These are phyloP conservation scores for Parazoanthus atlanticus DNA, from an alignment of 92 coral and sea anemone genomes.

Conservation along the genomic window DNA sequence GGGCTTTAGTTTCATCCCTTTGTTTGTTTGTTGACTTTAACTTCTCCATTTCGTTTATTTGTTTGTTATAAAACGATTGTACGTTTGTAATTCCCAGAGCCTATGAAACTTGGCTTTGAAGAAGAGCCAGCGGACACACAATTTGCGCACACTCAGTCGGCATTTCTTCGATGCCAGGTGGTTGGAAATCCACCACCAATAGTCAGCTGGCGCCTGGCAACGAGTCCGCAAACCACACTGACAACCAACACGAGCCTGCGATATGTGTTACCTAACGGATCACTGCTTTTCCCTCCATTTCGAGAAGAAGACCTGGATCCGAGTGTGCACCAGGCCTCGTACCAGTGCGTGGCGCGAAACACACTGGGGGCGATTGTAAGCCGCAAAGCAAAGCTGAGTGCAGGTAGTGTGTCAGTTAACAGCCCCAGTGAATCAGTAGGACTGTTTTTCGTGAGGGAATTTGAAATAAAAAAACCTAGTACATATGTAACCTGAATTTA, in stretches of 20 bases:
- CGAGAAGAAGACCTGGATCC: conserved; percentile 57
- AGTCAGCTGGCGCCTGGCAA: conserved; percentile 76
- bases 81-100: conserved; percentile 51
- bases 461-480: too few relatives aligned
- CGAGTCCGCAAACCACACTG: conserved; percentile 45
- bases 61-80: background rate
- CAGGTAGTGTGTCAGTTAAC: conserved; percentile 57
- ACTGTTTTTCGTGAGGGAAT: too few relatives aligned
- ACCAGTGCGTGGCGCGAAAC: conserved; percentile 85
- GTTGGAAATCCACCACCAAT: conserved; percentile 71
- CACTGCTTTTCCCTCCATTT: conserved; percentile 92
- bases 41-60: background rate
- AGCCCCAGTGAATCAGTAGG: too few relatives aligned
- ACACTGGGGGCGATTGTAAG: conserved; percentile 74
- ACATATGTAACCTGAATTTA: too few relatives aligned
- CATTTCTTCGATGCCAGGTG: conserved; percentile 78
- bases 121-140: conserved; percentile 94
- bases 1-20: background rate
- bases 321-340: conserved; percentile 77
- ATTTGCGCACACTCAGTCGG: conserved; percentile 90
- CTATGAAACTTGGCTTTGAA: conserved; percentile 80
- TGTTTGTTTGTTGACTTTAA: background rate
- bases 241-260: conserved; percentile 78
- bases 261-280: conserved; percentile 79
- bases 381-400: conserved; percentile 79